These are phyloP conservation scores for Drosophila sucinea DNA, from an alignment of 1,140 invertebrate genomes.

Conservation along the genomic window DNA sequence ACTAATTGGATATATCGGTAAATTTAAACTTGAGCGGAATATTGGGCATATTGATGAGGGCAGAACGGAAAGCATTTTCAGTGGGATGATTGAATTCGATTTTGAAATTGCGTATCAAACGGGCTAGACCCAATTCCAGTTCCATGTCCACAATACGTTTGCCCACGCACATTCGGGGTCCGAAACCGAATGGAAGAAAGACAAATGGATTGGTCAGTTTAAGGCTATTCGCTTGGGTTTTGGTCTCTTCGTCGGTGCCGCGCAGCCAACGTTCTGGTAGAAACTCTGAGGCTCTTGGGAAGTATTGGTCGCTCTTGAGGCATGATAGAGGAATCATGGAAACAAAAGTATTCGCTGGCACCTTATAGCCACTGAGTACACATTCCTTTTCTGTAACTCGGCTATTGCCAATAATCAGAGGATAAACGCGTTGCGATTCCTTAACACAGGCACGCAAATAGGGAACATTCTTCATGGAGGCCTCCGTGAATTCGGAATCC, in stretches of 20 bases:
- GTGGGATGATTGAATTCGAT: constrained; percentile 84
- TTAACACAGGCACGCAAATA: constrained; percentile 88
- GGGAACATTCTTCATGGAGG: constrained; percentile 84
- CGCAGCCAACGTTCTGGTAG: constrained; percentile 86
- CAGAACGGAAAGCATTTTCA: constrained; percentile 61
- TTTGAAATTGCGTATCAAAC: constrained; percentile 85
- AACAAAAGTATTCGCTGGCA: constrained; percentile 86
- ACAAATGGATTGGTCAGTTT: constrained; percentile 85
- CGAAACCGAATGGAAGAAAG: constrained; percentile 87
- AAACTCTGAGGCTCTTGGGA: constrained; percentile 84
- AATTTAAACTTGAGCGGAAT: constrained; percentile 79
- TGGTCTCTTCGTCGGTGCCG: not conserved
- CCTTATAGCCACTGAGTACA: constrained; percentile 85
- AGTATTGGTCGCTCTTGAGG: constrained; percentile 83
- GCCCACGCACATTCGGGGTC: constrained; percentile 85
- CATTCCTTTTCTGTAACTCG: constrained; percentile 84
- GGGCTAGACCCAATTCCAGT: constrained; percentile 86
- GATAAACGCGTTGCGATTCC: constrained; percentile 85
- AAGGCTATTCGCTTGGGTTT: constrained; percentile 59
- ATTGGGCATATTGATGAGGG: constrained; percentile 60
- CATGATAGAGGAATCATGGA: constrained; percentile 83
- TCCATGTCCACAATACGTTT: constrained; percentile 89
- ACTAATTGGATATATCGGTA: constrained; percentile 52
- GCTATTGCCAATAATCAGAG: constrained; percentile 84
- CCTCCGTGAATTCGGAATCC: constrained; percentile 84